Percentiles rank a stretch among this genome's conserved stretches.
Evolutionary conservation across 2,888 invertebrate species (phyloP).

Genomic region (Drosophila paramelanica): DNA sequence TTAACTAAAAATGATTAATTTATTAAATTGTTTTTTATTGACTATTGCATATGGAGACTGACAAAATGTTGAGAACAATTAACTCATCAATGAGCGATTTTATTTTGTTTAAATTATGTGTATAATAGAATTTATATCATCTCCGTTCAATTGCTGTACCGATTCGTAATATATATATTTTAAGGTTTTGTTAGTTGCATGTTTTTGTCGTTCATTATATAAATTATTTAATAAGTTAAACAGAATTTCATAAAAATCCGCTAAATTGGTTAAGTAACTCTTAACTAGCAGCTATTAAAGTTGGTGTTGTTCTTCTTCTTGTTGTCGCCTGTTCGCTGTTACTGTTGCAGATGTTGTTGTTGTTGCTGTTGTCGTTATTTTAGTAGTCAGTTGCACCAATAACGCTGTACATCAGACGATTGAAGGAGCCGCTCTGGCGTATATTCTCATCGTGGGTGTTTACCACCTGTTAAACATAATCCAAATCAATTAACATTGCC

Average conservation of each 20-base stretch:
- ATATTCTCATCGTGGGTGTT: constrained; percentile 91
- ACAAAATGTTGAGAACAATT: constrained; percentile 42
- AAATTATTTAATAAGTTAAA: constrained; percentile 75
- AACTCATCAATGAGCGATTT: constrained; percentile 45
- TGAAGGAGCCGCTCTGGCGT: constrained; percentile 96
- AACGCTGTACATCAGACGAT: constrained; percentile 96
- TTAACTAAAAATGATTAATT: constrained; percentile 35
- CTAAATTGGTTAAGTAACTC: constrained; percentile 75
- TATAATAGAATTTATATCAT: constrained; percentile 58
- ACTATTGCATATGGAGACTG: constrained; percentile 55
- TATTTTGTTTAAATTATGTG: constrained; percentile 18
- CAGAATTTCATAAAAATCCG: constrained; percentile 77
- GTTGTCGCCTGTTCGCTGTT: constrained; percentile 31
- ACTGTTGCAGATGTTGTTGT: constrained; percentile 32
- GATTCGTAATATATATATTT: constrained; percentile 60
- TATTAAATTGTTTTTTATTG: constrained; percentile 25
- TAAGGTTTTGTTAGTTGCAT: constrained; percentile 63
- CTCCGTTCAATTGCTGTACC: constrained; percentile 66
- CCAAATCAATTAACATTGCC: constrained; percentile 24
- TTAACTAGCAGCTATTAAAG: constrained; percentile 57
- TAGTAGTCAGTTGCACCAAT: constrained; percentile 91
- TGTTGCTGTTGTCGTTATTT: constrained; percentile 35
- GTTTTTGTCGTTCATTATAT: constrained; percentile 54
- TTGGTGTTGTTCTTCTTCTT: constrained; percentile 37
- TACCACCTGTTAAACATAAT: constrained; percentile 78